Evolutionary conservation across 2,113 vertebrate species (phyloP).

Genomic region (Ia io): DNA sequence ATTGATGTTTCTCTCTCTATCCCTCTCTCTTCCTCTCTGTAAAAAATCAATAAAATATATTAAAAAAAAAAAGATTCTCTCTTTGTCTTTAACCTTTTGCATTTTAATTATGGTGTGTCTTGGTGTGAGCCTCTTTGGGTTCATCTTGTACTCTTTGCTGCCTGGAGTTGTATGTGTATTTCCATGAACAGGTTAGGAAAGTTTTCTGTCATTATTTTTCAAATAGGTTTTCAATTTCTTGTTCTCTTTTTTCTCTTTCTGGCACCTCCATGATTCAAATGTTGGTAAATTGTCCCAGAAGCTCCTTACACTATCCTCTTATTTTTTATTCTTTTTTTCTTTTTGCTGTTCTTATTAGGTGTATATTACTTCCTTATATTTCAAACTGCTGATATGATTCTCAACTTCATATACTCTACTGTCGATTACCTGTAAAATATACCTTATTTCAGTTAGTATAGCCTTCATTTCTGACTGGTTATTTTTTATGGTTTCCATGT

Average conservation of each 20-base stretch:
- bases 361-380: not conserved
- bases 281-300: not conserved
- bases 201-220: not conserved
- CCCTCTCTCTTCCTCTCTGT: too few species aligned
- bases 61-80: not conserved
- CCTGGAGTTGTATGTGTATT: not conserved
- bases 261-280: not conserved
- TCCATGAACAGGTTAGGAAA: not conserved
- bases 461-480: not conserved
- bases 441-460: not conserved
- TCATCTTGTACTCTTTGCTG: not conserved
- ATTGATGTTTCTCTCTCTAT: too few species aligned
- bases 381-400: not conserved
- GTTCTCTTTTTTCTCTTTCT: not conserved
- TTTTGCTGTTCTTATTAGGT: not conserved
- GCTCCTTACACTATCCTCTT: not conserved
- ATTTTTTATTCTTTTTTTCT: not conserved
- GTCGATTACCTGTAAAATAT: not conserved
- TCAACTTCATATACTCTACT: not conserved
- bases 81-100: not conserved
- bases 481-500: not conserved
- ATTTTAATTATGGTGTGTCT: not conserved
- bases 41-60: too few species aligned
- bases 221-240: not conserved
- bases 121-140: not conserved